Evolutionary conservation across 2,888 invertebrate species (phyloP).

Genomic region (Lathronympha strigana): DNA sequence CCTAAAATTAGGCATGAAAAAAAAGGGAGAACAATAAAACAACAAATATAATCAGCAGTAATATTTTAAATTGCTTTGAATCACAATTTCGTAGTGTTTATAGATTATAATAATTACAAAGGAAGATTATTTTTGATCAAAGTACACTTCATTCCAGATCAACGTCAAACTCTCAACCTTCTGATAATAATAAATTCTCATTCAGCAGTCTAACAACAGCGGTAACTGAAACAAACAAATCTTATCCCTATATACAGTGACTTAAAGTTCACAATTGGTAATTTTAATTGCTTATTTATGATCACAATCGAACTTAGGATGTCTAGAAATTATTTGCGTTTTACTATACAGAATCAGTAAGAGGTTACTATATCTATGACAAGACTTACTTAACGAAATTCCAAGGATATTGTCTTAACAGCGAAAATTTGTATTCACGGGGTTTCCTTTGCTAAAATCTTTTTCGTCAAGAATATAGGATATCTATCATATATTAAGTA

Average conservation of each 20-base stretch:
- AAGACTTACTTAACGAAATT: not conserved
- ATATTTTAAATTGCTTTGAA: slow-evolving; percentile 84
- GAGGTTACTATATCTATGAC: not conserved
- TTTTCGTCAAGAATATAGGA: not conserved
- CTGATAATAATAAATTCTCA: slow-evolving; percentile 44
- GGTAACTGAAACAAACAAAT: slow-evolving; percentile 42
- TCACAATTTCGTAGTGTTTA: slow-evolving; percentile 84
- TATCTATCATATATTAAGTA: not conserved
- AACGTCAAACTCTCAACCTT: slow-evolving; percentile 59
- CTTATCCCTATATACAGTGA: slow-evolving; percentile 39
- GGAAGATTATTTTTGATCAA: slow-evolving; percentile 79
- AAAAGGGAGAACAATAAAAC: slow-evolving; percentile 59
- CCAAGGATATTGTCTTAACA: slow-evolving; percentile 26
- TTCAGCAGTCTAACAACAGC: slow-evolving; percentile 41
- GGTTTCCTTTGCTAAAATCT: not conserved
- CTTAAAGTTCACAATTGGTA: slow-evolving; percentile 41
- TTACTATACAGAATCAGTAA: slow-evolving; percentile 21
- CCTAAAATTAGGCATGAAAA: not conserved
- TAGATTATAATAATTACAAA: slow-evolving; percentile 83
- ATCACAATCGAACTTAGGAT: slow-evolving; percentile 42
- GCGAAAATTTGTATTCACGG: slow-evolving; percentile 7
- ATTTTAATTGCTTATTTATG: slow-evolving; percentile 44
- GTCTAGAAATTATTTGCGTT: slow-evolving; percentile 29
- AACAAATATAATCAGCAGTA: slow-evolving; percentile 79
- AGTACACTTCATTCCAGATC: slow-evolving; percentile 69